phyloP scores from a whole-genome alignment of 64 coral and sea anemone genomes.

The Montipora cactus region DNA sequence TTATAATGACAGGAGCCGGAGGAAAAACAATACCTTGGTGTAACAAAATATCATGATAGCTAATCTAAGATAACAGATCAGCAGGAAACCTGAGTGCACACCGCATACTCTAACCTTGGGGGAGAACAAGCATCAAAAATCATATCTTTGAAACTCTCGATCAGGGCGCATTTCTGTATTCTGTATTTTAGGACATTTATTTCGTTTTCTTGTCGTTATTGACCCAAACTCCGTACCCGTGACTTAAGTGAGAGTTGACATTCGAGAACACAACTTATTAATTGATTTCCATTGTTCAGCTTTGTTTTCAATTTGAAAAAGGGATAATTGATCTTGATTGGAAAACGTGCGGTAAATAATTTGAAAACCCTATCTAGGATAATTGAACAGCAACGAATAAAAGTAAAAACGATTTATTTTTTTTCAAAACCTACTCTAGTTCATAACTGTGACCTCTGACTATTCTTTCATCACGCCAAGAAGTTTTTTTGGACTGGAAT shows the following conservation, averaged over 20 bases:
- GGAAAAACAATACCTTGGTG: conserved; percentile 11
- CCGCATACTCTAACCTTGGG: not conserved
- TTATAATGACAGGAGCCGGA: conserved; percentile 11
- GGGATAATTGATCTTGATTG: not conserved
- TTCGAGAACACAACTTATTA: not conserved
- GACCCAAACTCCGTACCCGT: not conserved
- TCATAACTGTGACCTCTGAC: not conserved
- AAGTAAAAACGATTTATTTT: not conserved
- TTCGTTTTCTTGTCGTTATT: not conserved
- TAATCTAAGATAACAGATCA: not conserved
- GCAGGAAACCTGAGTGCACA: not conserved
- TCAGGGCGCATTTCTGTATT: not conserved
- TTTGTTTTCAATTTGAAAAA: not conserved
- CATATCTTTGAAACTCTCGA: too few relatives aligned
- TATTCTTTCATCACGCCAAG: not conserved
- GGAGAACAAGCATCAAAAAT: not conserved
- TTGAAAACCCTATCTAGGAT: not conserved
- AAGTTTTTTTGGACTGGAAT: not conserved
- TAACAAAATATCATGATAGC: not conserved
- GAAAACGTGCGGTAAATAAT: not conserved
- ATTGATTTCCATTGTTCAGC: not conserved
- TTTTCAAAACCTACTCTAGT: not conserved
- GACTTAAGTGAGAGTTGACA: not conserved
- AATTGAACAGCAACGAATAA: not conserved
- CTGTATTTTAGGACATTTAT: not conserved